These are phyloP conservation scores for Disparrhopalites patrizii DNA, from an alignment of 2,888 invertebrate genomes.

Conservation along the genomic window DNA sequence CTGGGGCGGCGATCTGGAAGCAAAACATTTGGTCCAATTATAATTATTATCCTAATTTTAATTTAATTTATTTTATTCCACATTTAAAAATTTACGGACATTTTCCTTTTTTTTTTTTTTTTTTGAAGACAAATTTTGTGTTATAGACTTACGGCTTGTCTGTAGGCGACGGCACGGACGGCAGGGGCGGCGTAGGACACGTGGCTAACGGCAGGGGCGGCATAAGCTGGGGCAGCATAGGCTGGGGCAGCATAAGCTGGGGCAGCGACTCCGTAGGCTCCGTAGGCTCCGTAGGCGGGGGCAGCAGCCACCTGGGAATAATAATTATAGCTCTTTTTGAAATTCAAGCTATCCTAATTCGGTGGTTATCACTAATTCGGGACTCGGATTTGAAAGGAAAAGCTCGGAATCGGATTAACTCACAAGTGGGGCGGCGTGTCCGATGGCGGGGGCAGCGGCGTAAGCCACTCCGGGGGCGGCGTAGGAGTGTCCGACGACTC, in stretches of 20 bases:
- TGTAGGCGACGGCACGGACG: slow-evolving; percentile 8
- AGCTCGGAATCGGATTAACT: not conserved
- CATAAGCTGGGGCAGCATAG: not conserved
- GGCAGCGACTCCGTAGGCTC: not conserved
- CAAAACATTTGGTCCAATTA: not conserved
- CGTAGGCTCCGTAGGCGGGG: slow-evolving; percentile 2
- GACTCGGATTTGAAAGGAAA: not conserved
- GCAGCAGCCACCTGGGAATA: slow-evolving; percentile 6
- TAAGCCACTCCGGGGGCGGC: not conserved
- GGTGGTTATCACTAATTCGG: too few species aligned
- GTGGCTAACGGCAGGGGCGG: slow-evolving; percentile 13
- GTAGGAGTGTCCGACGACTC: not conserved
- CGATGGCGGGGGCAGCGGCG: slow-evolving; percentile 10
- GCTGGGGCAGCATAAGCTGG: not conserved
- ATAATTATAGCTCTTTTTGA: too few species aligned
- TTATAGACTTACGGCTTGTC: not conserved
- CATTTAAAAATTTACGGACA: not conserved
- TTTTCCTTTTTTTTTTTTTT: not conserved
- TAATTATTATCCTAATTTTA: not conserved
- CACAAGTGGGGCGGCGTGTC: not conserved
- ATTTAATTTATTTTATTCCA: not conserved
- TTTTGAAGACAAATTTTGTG: not conserved
- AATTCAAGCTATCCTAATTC: too few species aligned
- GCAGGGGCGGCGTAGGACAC: slow-evolving; percentile 16
- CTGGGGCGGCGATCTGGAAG: not conserved